These are phyloP conservation scores for Ophraella communa DNA, from an alignment of 2,888 invertebrate genomes.

Conservation along the genomic window DNA sequence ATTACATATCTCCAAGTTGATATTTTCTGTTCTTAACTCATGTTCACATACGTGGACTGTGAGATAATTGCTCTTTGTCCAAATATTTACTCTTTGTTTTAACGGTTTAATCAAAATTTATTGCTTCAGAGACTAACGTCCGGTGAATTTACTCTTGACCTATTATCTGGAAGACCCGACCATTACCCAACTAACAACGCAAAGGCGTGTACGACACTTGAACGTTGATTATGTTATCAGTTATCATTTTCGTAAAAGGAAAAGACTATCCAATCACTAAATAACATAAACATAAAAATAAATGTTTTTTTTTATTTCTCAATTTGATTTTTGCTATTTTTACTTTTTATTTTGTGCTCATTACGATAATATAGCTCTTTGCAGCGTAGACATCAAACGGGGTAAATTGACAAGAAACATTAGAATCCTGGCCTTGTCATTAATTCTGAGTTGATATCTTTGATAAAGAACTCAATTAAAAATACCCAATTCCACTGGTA, in stretches of 20 bases:
- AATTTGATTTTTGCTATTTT: too few species aligned
- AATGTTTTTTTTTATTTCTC: too few species aligned
- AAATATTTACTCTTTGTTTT: not conserved
- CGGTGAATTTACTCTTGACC: not conserved
- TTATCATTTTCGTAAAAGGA: too few species aligned
- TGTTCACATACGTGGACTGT: not conserved
- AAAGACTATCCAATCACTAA: too few species aligned
- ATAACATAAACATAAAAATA: too few species aligned
- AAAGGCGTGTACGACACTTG: not conserved
- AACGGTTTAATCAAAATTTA: not conserved
- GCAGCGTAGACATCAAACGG: not conserved
- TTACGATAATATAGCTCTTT: not conserved
- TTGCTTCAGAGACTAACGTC: not conserved
- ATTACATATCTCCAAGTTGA: too few species aligned
- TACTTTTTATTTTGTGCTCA: not conserved
- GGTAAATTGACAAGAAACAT: conserved; percentile 6
- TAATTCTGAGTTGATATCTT: conserved; percentile 8
- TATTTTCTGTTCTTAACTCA: too few species aligned
- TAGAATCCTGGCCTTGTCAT: conserved; percentile 15
- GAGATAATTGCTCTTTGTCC: not conserved
- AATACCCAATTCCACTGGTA: conserved; percentile 3
- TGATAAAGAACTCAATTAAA: conserved; percentile 14
- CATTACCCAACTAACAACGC: not conserved
- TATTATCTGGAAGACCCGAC: not conserved
- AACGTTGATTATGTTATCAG: not conserved